Evolutionary conservation across 2,888 invertebrate genomes (phyloP), one percentile per base, ranked within the genome.

Genomic region (Brachyptera putata): DNA sequence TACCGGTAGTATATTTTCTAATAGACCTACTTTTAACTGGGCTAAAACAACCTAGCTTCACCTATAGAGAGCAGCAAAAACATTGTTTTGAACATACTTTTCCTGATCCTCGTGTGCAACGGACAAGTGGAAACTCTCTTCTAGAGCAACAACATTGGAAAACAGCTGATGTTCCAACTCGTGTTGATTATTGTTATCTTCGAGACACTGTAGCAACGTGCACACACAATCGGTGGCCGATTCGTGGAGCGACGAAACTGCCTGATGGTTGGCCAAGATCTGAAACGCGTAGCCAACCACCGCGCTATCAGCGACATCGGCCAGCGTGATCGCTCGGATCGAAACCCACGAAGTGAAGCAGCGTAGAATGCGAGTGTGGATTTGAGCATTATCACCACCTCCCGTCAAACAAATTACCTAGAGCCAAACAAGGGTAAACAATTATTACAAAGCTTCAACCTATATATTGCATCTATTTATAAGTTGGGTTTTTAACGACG

Each of bases 321-420:
- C 80, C 57, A 94, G 80, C 34, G 87, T 84, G 66, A 95, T 84
- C 13, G 89, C 91, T 68, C 86, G 86, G 11, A 95, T 85, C 58
- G 86, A 85, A 67, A 95, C 84, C 95, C 96, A 97, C 7, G 95
- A 91, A 0, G 91, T 91, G 73, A 95, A 87, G 75, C 95, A 96
- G 67, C 87, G 83, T 57, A 94, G 78, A 25, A 91, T 85, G 73
- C 88, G 88, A 57, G 84, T 76, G 53, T 86, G 84, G 63, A 89
- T 81, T 70, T 84, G 82, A 63, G 83, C 76, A 71, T 87, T 87
- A 61, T 82, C 81, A 16, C 77, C 75, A 64, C 82, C 81, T 67
- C 77, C 86, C 66, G 83, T 82, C 64, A 89, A 76, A 70, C 90
- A 91, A 68, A 87, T 82, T 72, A 85, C 87, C 81, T 82, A 69